Conservation (phyloP, 2,888 invertebrate species). For the Scaeva pyrastri region DNA sequence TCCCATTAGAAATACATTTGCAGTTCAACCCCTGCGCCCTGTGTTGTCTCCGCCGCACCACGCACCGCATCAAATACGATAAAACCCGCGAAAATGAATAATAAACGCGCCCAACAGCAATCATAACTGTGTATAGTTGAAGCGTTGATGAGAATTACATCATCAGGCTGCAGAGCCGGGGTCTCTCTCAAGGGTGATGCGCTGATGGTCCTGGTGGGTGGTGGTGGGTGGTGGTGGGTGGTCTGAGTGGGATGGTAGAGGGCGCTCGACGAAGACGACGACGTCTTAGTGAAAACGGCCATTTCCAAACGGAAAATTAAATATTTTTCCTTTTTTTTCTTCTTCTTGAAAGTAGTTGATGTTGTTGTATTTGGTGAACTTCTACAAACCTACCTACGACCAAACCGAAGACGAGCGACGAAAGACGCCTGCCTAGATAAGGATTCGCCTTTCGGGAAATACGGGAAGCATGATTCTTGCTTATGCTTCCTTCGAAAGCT, state of each 20-base stretch:
- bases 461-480: constrained; percentile 31
- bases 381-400: no score
- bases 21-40: constrained; percentile 31
- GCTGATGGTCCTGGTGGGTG: not conserved
- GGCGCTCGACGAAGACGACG: no score
- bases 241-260: not conserved
- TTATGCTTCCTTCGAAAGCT: constrained; percentile 30
- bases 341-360: not conserved
- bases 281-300: constrained; percentile 45
- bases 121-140: constrained; percentile 61
- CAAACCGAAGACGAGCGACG: no score
- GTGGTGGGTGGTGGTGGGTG: not conserved
- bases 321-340: not conserved
- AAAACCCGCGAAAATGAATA: constrained; percentile 65
- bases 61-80: constrained; percentile 45
- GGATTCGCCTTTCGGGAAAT: constrained; percentile 35
- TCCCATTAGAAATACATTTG: constrained; percentile 71
- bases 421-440: constrained; percentile 48
- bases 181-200: not conserved
- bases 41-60: constrained; percentile 30
- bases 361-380: not conserved
- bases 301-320: constrained; percentile 58
- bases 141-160: constrained; percentile 70
- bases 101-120: constrained; percentile 66
- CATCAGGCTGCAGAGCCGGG: constrained; percentile 17